phyloP scores from a whole-genome alignment of 37 sponge, comb jelly and placozoan genomes.

The Eunapius fragilis region DNA sequence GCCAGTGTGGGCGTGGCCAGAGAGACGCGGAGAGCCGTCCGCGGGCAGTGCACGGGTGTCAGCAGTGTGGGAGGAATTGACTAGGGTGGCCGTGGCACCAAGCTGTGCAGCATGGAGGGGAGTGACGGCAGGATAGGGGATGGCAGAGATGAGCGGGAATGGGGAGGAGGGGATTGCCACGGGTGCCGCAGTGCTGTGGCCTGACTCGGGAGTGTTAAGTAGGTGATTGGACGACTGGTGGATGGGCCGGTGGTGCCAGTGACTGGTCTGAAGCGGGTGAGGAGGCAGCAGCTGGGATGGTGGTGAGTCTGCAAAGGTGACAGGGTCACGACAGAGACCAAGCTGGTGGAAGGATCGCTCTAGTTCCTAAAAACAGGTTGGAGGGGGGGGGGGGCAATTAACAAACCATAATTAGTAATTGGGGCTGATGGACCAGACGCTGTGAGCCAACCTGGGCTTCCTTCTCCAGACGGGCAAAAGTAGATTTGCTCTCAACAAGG shows the following conservation, averaged over 20 bases:
- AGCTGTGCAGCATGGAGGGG: background rate
- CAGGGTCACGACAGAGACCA: background rate
- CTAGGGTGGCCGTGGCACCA: background rate
- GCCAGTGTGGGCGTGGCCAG: background rate
- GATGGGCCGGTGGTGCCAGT: background rate
- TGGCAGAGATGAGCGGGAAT: background rate
- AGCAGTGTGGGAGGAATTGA: background rate
- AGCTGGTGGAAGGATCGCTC: constrained; percentile 16
- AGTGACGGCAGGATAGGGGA: constrained; percentile 1
- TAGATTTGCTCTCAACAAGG: constrained; percentile 49
- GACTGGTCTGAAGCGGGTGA: background rate
- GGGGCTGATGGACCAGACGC: too few relatives aligned
- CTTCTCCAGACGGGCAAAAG: constrained; percentile 57
- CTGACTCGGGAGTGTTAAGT: background rate
- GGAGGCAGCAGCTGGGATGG: too few relatives aligned
- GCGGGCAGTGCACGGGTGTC: background rate
- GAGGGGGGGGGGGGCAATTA: too few relatives aligned
- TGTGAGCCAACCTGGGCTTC: constrained; percentile 23
- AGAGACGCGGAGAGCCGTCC: background rate
- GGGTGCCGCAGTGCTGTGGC: background rate
- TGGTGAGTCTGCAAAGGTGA: background rate
- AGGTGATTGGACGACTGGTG: background rate
- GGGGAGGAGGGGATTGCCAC: background rate
- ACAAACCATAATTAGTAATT: too few relatives aligned
- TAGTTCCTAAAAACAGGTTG: constrained; percentile 28